These are phyloP conservation scores for Sinopyrophorus schimmeli DNA, from an alignment of 2,888 invertebrate species.

Conservation along the genomic window DNA sequence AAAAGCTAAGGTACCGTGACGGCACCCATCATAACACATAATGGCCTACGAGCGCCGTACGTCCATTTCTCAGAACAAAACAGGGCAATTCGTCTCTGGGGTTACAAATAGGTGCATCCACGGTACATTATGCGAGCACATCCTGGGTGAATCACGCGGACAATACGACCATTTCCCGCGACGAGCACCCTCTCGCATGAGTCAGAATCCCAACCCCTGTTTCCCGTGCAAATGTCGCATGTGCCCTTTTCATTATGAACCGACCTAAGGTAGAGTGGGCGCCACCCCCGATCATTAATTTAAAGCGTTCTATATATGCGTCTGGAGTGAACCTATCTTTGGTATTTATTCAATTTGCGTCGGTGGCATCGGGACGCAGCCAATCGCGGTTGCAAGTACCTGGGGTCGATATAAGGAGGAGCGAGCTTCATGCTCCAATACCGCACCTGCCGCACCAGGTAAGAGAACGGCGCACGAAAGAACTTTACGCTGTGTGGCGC, in stretches of 20 bases:
- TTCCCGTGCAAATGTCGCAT: constrained; percentile 39
- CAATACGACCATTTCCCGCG: constrained; percentile 49
- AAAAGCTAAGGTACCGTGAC: constrained; percentile 41
- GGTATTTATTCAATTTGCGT: constrained; percentile 41
- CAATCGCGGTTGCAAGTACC: constrained; percentile 51
- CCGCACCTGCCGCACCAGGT: constrained; percentile 50
- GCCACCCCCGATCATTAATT: constrained; percentile 29
- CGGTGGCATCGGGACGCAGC: constrained; percentile 38
- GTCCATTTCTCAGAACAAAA: constrained; percentile 40
- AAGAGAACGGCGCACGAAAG: constrained; percentile 47
- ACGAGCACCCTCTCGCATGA: constrained; percentile 34
- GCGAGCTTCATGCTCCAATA: constrained; percentile 43
- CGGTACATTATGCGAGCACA: constrained; percentile 51
- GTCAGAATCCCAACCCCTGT: constrained; percentile 34
- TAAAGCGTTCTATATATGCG: constrained; percentile 10
- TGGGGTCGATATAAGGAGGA: constrained; percentile 54
- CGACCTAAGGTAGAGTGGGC: constrained; percentile 24
- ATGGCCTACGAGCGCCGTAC: constrained; percentile 29
- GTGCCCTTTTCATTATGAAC: constrained; percentile 32
- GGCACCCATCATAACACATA: constrained; percentile 39
- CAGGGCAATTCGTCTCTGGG: constrained; percentile 42
- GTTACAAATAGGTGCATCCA: constrained; percentile 50
- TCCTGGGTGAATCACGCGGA: constrained; percentile 53
- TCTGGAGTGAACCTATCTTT: constrained; percentile 15
- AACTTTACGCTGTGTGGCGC: constrained; percentile 32